Evolutionary conservation across 2,797 vertebrate species (phyloP), one percentile per base, ranked within the genome.

Genomic region (Alectoris magna): DNA sequence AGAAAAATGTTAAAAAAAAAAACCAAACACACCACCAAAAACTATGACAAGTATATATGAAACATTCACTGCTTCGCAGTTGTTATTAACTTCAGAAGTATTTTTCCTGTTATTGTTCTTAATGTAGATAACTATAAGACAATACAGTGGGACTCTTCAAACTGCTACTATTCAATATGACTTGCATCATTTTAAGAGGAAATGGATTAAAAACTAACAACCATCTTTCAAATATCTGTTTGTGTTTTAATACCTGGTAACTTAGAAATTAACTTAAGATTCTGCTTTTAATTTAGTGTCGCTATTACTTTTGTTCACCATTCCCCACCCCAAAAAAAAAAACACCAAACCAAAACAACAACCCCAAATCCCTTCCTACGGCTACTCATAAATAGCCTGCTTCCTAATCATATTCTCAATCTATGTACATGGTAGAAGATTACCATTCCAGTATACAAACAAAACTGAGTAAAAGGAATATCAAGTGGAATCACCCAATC

Each of bases 11-110:
- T 19, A 46, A 44, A 44, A 24, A 14, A 1, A 77, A 9, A 60
- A 36, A 80, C 34, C 34, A 34, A 34, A 34, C 34, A 34, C 34
- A 34, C 34, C 34, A 34, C 34, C 34, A 34, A 34, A 43, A 84
- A 60, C 16, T 0, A 0, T 39, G 14, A 24, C 24, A 63, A 58
- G 7, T 58, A 67, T 46, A 80, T 4, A 66, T 1, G 0, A 72
- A 72, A 66, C 4, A 16, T 24, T 86, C n/a, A 59, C 23, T 34
- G 49, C 41, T 91, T 72, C 21, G 38, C 8, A 85, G 46, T 62
- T 43, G 36, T 19, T 55, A 53, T 4, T 44, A 31, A 34, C 14
- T 76, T 62, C 17, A 6, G 41, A 3, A 58, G 38, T 14, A 29
- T 56, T 73, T 88, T 84, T 53, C 68, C 72, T 0, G 0, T 67